Base-by-base conservation (phyloP, 2,113 vertebrate species). In the Gasterosteus nipponicus region DNA sequence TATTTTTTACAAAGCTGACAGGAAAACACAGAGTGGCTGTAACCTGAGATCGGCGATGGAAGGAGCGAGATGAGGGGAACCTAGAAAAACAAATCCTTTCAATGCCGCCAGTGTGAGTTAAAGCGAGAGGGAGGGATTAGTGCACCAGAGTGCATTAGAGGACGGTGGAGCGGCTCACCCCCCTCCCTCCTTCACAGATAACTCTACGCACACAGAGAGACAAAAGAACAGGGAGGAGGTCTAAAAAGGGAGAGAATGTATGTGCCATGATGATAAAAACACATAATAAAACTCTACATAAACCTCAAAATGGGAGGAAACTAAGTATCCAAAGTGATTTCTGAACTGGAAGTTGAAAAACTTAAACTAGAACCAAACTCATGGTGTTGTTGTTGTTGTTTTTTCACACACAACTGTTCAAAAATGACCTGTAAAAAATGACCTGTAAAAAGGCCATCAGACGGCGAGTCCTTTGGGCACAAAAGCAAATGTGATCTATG, bases 61-160 rank as follows among this genome's bases (percentile, higher is more conserved):
- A 68, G 53, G 75, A 68, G 75, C 3, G 31, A 18, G 42, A 60
- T 29, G 49, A 74, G 66, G 62, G 51, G 58, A 69, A 38, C 22
- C 42, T 38, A 73, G 78, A 62, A 79, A 86, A 82, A 83, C 81
- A 88, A 88, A 87, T 82, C 73, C 68, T 71, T 74, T 77, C 79
- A 75, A 35, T 72, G 79, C 82, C 83, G 82, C 75, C 74, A 72
- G 75, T 77, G 78, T 78, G 46, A 61, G 77, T 81, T 73, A 77
- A 80, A 78, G 70, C 63, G 74, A 74, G 75, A 57, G 56, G 75
- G 76, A 22, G 44, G 75, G 83, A 84, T 83, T 81, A 83, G 78
- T 35, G 74, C 49, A 38, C 35, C 6, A 38, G 35, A 9, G 63
- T 35, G 58, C 1, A 38, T 38, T 38, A 38, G 35, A 38, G 5